phyloP scores from a whole-genome alignment of 2,888 invertebrate genomes.

The Acanthosepion pharaonis region DNA sequence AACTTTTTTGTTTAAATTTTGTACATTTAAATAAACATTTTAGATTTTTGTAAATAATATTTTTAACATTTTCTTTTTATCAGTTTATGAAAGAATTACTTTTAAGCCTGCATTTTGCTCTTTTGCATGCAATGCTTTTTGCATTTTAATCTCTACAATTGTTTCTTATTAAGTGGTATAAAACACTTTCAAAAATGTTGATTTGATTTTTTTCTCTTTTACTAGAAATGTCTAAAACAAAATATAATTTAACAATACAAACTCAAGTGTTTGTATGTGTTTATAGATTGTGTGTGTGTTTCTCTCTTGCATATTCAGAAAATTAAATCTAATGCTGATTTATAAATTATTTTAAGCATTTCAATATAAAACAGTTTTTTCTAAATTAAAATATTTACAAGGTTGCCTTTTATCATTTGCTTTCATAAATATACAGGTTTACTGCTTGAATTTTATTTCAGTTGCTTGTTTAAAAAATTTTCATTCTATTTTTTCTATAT shows the following conservation, averaged over 20 bases:
- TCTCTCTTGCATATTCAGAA: background rate
- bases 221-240: background rate
- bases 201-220: background rate
- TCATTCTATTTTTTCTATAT: background rate
- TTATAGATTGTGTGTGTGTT: background rate
- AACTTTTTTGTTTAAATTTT: background rate
- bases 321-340: background rate
- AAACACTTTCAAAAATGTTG: background rate
- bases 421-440: background rate
- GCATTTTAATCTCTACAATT: background rate
- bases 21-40: background rate
- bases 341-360: background rate
- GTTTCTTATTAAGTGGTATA: background rate
- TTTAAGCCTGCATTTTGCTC: background rate
- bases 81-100: background rate
- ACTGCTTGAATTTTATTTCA: background rate
- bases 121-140: constrained; percentile 35
- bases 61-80: background rate
- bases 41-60: background rate
- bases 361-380: background rate
- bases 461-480: background rate
- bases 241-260: background rate
- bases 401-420: background rate
- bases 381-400: background rate
- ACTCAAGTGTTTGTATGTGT: background rate